Base-by-base conservation (phyloP, 2,888 invertebrate genomes). In the Scaptomyza tumidula region DNA sequence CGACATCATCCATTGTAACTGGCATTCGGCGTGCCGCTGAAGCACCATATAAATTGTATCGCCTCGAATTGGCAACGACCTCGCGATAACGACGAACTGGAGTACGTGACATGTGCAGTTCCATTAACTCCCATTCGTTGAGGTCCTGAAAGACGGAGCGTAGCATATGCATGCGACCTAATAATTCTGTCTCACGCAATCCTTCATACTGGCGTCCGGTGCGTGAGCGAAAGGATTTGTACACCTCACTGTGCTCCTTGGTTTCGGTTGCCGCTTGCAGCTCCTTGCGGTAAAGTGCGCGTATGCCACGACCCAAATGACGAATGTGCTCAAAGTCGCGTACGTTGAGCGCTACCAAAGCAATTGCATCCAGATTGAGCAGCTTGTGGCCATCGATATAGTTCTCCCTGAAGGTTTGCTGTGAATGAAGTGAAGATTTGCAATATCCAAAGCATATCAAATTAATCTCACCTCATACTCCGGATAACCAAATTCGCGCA, bases 121-220 rank as follows among this genome's bases (percentile, higher is more conserved):
- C 90, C 65, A 92, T 80, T 7, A 78, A 64, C 0, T 94, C 93
- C 94, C 94, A 94, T 52, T 94, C 94, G 29, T 93, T 92, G 46
- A 92, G 61, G 10, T 93, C 78, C 0, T 91, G 50, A 0, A 93
- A 93, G 6, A 90, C 91, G 0, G 93, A 92, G 63, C 90, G 90
- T 5, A 94, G 64, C 0, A 94, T 92, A 58, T 93, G 93, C 93
- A 94, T 93, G 90, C 92, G 93, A 0, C 93, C 91, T 1, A 93
- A 91, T 0, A 94, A 83, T 33, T 94, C 93, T 0, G 91, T 91
- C 58, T 93, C 93, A 65, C 73, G 92, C 55, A 93, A 77, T 2
- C 92, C 89, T 0, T 93, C 93, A 91, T 93, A 93, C 13, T 73
- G 91, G 0, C 93, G 93, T 0, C 94, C 94, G 0, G 93, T 93